Evolutionary conservation across 2,113 vertebrate species (phyloP).

Genomic region (Lophochroa leadbeateri): DNA sequence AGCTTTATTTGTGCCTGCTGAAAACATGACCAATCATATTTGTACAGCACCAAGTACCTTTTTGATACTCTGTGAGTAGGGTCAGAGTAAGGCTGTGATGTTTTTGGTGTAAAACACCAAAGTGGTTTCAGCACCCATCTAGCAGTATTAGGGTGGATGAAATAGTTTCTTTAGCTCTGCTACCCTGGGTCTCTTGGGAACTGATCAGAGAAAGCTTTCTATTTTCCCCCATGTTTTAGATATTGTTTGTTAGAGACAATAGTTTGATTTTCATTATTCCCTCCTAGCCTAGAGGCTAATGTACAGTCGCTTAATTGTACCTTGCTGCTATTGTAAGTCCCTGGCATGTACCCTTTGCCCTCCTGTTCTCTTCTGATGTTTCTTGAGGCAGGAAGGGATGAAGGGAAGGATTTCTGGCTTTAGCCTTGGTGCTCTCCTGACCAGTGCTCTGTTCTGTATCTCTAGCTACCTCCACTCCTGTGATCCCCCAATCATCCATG

Average conservation of each 20-base stretch:
- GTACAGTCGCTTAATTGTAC: not conserved
- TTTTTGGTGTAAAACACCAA: not conserved
- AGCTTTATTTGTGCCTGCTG: not conserved
- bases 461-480: constrained; percentile 96
- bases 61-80: not conserved
- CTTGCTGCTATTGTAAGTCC: not conserved
- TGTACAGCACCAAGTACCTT: not conserved
- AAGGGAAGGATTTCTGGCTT: not conserved
- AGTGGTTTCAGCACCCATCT: not conserved
- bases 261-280: not conserved
- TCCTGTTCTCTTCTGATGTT: not conserved
- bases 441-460: not conserved
- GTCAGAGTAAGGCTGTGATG: not conserved
- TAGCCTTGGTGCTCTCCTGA: constrained; percentile 38
- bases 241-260: not conserved
- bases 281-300: not conserved
- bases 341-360: not conserved
- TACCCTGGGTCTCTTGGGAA: not conserved
- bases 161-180: not conserved
- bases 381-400: not conserved
- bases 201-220: not conserved
- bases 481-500: constrained; percentile 96
- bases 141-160: not conserved
- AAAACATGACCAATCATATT: not conserved
- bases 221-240: accelerated